Evolutionary conservation across 2,113 vertebrate species (phyloP), one percentile per base, ranked within the genome.

Genomic region (Orthochromis indermauri): DNA sequence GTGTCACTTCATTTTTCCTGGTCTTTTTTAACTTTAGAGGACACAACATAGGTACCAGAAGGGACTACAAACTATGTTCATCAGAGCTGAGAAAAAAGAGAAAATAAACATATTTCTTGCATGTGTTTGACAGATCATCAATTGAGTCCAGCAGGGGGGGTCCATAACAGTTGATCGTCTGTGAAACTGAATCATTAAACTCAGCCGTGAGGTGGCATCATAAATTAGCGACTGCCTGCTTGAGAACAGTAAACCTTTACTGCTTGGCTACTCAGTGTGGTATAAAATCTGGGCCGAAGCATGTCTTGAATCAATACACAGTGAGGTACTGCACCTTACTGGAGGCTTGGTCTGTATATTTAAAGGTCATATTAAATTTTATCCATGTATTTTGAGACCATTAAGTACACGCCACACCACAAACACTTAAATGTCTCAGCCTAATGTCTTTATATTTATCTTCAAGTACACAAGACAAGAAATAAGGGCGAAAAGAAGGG

Each of bases 171-270:
- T 90, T 83, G 91, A 95, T 92, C 17, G 4, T 85, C 90, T 90
- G 91, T 90, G 91, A 94, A 94, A 92, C 88, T 45, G 88, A 80
- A 93, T 91, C 94, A 93, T 95, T 93, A 94, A 92, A 94, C 35
- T 87, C 73, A 90, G 90, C 71, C 61, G 68, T 81, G 85, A 90
- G 88, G 89, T 86, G 49, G 54, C 66, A 33, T 83, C 76, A 86
- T 95, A 93, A 96, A 94, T 89, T 78, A 54, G 16, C 8, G 83
- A 89, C 82, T 73, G 85, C 53, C 82, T 91, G 35, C 85, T 89
- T 79, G 89, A 92, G 83, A 89, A 90, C 90, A 92, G 84, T 93
- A 93, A 91, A 87, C 76, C 84, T 92, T 94, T 93, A 94, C 90
- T 45, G 49, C 90, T 88, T 35, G 78, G 83, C 86, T 53, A 91